Percentiles rank a stretch among this genome's conserved stretches.
These are phyloP conservation scores for Cecidostiba fungosa DNA, from an alignment of 2,888 invertebrate genomes.

Conservation along the genomic window DNA sequence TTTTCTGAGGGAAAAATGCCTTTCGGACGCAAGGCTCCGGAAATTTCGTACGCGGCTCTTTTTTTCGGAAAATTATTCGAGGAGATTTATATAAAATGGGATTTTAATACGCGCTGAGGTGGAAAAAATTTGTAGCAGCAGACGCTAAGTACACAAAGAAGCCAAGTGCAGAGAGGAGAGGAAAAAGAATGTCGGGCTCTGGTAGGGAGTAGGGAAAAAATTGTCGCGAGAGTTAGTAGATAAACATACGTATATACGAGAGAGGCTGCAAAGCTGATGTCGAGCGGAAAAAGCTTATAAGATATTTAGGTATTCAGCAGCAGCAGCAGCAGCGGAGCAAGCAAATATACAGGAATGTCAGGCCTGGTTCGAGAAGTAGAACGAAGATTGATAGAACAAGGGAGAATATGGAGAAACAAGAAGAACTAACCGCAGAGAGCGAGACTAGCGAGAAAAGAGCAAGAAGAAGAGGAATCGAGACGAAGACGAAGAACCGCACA, in stretches of 20 bases:
- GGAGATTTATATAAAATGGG: neutral
- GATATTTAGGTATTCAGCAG: conserved; percentile 59
- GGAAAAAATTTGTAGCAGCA: conserved; percentile 1
- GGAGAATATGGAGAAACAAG: conserved; percentile 57
- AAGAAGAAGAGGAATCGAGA: conserved; percentile 51
- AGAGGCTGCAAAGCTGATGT: too few species aligned
- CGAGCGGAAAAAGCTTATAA: conserved; percentile 42
- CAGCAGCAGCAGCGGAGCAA: conserved; percentile 41
- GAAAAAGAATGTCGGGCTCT: conserved; percentile 20
- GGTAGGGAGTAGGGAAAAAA: conserved; percentile 13
- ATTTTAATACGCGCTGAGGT: neutral
- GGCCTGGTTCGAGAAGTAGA: conserved; percentile 36
- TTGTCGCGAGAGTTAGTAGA: conserved; percentile 37
- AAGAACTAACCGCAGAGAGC: conserved; percentile 40
- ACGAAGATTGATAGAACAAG: conserved; percentile 63
- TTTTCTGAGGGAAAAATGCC: neutral
- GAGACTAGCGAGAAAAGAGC: conserved; percentile 52
- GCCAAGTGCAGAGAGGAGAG: neutral
- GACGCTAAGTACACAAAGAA: conserved; percentile 20
- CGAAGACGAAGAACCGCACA: conserved; percentile 49
- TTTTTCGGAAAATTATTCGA: neutral
- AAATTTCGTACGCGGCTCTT: neutral
- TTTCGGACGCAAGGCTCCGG: neutral
- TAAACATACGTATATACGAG: conserved; percentile 3
- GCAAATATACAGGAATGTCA: conserved; percentile 51